Evolutionary conservation across 1,140 invertebrate genomes (phyloP).

Genomic region (Drosophila neocordata): DNA sequence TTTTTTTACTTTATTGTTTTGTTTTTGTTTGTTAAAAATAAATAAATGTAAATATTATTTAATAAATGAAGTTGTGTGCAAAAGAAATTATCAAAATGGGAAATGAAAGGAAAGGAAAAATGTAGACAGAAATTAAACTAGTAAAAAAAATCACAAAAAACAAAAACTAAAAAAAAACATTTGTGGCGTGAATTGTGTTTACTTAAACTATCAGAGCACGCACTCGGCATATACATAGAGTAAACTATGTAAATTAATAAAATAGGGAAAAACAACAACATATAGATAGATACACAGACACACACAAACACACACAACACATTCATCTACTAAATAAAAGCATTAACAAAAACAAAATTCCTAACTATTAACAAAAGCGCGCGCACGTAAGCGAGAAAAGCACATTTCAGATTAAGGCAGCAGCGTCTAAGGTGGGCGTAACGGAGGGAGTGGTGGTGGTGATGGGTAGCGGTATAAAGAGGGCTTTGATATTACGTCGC

Average conservation of each 20-base stretch:
- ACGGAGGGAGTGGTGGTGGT: neutral
- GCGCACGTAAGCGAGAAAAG: constrained; percentile 32
- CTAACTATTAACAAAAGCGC: constrained; percentile 22
- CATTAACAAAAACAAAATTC: constrained; percentile 62
- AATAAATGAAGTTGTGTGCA: constrained; percentile 8
- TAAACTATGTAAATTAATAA: constrained; percentile 69
- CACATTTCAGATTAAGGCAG: constrained; percentile 26
- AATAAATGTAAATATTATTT: constrained; percentile 53
- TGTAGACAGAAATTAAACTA: constrained; percentile 25
- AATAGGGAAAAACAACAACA: constrained; percentile 51
- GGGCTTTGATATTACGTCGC: constrained; percentile 65
- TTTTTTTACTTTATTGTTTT: neutral
- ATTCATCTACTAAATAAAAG: constrained; percentile 21
- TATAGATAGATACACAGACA: constrained; percentile 13
- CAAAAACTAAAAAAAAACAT: constrained; percentile 5
- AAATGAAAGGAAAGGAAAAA: constrained; percentile 25
- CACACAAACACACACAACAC: constrained; percentile 22
- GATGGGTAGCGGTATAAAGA: constrained; percentile 1
- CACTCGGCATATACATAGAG: neutral
- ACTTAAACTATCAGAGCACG: constrained; percentile 45
- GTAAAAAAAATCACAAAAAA: no score
- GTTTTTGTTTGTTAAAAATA: neutral
- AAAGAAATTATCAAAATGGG: constrained; percentile 44
- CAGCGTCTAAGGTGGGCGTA: neutral
- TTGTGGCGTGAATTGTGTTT: constrained; percentile 36